Conservation (phyloP, 2,797 vertebrate genomes). For the Carcharodon carcharias region DNA sequence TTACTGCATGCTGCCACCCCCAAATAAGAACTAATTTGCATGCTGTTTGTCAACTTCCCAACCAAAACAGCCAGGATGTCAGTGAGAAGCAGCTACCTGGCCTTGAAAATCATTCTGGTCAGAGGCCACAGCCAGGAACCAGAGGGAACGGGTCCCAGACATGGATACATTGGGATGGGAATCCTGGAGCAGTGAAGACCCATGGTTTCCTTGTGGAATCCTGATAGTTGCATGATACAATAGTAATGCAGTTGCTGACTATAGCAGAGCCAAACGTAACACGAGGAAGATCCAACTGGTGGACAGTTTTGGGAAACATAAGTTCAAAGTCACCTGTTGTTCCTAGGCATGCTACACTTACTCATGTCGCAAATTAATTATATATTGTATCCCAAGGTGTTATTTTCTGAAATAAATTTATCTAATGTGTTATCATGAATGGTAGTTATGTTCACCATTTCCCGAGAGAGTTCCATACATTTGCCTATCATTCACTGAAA, state of each 20-base stretch:
- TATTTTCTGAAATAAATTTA: background rate
- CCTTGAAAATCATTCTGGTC: background rate
- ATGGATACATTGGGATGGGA: background rate
- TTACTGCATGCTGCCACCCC: background rate
- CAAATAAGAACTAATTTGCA: background rate
- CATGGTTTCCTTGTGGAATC: background rate
- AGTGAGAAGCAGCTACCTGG: background rate
- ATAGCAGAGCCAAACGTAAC: background rate
- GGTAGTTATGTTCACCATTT: background rate
- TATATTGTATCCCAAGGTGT: background rate
- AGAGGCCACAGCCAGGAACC: background rate
- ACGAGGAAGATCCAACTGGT: background rate
- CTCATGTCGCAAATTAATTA: background rate
- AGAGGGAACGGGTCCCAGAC: background rate
- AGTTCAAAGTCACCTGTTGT: background rate
- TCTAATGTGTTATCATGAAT: background rate
- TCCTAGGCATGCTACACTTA: background rate
- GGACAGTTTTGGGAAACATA: background rate
- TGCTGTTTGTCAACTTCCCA: background rate
- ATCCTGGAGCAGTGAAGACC: no score
- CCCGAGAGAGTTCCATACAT: background rate
- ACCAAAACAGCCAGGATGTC: background rate
- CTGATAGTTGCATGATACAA: background rate
- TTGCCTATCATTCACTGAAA: background rate
- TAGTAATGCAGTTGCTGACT: background rate